Evolutionary conservation across 2,797 vertebrate genomes (phyloP).

Genomic region (Streptopelia turtur): DNA sequence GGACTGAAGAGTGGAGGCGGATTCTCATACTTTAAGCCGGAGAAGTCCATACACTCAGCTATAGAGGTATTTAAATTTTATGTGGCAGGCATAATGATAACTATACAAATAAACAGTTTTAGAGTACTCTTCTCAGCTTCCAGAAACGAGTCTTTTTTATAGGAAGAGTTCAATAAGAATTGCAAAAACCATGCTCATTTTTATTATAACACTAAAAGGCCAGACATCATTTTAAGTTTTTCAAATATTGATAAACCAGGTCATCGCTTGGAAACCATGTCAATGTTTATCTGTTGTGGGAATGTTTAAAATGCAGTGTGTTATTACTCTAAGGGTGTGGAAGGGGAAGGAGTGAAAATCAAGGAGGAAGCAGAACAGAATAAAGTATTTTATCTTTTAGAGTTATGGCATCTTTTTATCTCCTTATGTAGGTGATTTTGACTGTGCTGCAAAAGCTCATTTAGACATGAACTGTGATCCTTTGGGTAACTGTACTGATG

Average conservation of each 20-base stretch:
- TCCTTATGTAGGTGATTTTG: neutral
- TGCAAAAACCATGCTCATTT: neutral
- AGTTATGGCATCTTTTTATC: conserved; percentile 11
- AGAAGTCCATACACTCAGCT: neutral
- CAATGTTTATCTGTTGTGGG: neutral
- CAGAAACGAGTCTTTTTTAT: neutral
- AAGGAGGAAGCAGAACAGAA: neutral
- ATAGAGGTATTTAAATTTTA: neutral
- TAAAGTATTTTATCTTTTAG: neutral
- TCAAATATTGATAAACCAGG: neutral
- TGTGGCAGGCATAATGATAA: neutral
- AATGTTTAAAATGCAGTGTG: neutral
- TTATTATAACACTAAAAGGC: neutral
- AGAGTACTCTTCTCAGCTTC: neutral
- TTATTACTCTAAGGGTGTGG: neutral
- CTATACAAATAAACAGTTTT: neutral
- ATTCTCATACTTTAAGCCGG: neutral
- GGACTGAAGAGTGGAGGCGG: neutral
- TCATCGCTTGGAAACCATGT: neutral
- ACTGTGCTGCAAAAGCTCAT: conserved; percentile 37
- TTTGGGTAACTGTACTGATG: conserved; percentile 11
- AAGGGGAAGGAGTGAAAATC: neutral
- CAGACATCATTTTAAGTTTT: neutral
- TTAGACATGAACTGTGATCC: conserved; percentile 39
- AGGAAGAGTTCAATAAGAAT: neutral